These are phyloP conservation scores for Alectura lathami DNA, from an alignment of 2,113 vertebrate species.

Conservation along the genomic window DNA sequence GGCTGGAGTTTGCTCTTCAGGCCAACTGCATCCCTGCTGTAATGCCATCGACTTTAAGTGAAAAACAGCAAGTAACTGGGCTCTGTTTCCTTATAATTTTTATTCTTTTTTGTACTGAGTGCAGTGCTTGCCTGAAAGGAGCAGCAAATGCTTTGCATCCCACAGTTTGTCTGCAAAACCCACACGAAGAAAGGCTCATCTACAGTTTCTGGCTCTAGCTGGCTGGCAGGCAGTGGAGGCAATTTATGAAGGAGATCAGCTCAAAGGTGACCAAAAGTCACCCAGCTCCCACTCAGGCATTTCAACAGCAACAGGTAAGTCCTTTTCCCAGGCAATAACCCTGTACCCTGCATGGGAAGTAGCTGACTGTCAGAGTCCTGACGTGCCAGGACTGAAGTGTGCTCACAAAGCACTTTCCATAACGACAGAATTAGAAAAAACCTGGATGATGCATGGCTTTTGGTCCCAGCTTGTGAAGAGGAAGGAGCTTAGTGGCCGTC, in stretches of 20 bases:
- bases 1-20: not conserved
- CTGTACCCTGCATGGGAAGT: accelerated
- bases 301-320: not conserved
- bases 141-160: not conserved
- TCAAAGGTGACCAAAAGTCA: not conserved
- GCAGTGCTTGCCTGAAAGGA: not conserved
- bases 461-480: not conserved
- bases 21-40: not conserved
- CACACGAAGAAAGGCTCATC: not conserved
- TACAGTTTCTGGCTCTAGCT: accelerated
- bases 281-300: not conserved
- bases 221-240: accelerated
- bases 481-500: too few species aligned
- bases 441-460: not conserved
- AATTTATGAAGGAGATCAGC: not conserved
- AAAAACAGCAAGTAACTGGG: not conserved
- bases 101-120: not conserved
- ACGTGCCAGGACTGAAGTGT: too few species aligned
- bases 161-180: not conserved
- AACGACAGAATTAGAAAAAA: accelerated
- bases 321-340: too few species aligned
- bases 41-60: too few species aligned
- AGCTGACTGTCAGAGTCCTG: accelerated
- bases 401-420: not conserved
- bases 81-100: not conserved